Evolutionary conservation across 1,140 invertebrate species (phyloP).

Genomic region (Bombus balteatus): DNA sequence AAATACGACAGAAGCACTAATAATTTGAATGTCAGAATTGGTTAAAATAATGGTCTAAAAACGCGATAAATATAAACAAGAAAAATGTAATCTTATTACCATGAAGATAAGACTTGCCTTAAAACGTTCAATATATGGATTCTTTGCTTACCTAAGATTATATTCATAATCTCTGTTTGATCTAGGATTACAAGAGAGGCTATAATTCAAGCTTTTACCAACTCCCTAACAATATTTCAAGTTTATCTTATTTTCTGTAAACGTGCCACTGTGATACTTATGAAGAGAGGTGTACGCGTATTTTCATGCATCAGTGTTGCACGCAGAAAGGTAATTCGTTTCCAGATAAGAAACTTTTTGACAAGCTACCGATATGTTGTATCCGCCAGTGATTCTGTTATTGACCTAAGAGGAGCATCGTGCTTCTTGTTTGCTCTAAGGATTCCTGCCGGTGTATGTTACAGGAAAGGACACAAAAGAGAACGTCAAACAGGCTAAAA

Average conservation of each 20-base stretch:
- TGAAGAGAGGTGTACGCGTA: not conserved
- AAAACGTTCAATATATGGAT: not conserved
- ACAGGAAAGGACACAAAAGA: not conserved
- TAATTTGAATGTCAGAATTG: too few species aligned
- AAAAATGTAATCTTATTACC: not conserved
- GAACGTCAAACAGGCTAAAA: conserved; percentile 7
- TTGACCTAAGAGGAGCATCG: not conserved
- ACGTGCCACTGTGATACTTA: not conserved
- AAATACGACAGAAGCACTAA: too few species aligned
- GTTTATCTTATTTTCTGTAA: not conserved
- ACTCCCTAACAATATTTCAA: not conserved
- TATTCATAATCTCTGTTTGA: not conserved
- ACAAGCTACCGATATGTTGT: conserved; percentile 16
- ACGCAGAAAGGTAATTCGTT: conserved; percentile 14
- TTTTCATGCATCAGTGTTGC: not conserved
- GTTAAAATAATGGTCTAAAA: too few species aligned
- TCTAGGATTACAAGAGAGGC: too few species aligned
- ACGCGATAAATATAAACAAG: too few species aligned
- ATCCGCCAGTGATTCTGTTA: conserved; percentile 3
- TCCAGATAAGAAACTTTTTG: conserved; percentile 44
- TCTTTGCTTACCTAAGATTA: not conserved
- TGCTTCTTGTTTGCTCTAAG: conserved; percentile 2
- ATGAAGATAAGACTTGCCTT: not conserved
- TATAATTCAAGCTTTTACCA: not conserved
- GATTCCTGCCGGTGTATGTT: not conserved